A percentile compares a stretch with the other conserved stretches of the same genome.
These are phyloP conservation scores for Grammomys surdaster DNA, from an alignment of 2,113 vertebrate genomes.

Conservation along the genomic window DNA sequence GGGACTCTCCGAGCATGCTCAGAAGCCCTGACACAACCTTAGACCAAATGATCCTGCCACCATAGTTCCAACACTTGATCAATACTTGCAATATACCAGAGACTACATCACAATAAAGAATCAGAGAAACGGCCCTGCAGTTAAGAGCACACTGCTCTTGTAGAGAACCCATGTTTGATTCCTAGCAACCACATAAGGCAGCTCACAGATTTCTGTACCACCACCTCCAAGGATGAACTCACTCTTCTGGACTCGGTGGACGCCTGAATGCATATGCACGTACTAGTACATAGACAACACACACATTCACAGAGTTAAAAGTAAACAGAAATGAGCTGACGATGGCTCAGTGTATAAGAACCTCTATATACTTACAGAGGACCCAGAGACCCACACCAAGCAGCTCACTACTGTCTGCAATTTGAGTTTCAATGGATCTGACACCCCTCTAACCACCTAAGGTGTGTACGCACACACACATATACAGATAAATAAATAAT, in stretches of 20 bases:
- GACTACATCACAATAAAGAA: neutral
- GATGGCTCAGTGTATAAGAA: neutral
- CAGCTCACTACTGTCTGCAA: too few relatives aligned
- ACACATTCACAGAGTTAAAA: neutral
- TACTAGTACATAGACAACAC: neutral
- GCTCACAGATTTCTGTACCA: neutral
- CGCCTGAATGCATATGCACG: neutral
- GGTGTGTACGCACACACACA: neutral
- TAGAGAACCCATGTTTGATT: neutral
- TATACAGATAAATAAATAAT: neutral
- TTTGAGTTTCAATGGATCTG: neutral
- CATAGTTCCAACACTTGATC: neutral
- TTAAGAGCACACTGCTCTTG: neutral
- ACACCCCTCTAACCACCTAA: neutral
- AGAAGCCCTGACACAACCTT: neutral
- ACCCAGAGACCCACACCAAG: neutral
- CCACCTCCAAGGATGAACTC: neutral
- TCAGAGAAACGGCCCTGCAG: neutral
- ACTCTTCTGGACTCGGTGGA: neutral
- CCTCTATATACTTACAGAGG: too few relatives aligned
- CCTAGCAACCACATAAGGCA: neutral
- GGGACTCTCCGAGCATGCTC: neutral
- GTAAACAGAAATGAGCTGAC: neutral
- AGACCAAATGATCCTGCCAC: neutral
- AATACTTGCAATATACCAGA: neutral